A percentile compares a stretch with the other conserved stretches of the same genome.
Conservation (phyloP, 2,888 invertebrate species). For the Drosophila multiciliata region DNA sequence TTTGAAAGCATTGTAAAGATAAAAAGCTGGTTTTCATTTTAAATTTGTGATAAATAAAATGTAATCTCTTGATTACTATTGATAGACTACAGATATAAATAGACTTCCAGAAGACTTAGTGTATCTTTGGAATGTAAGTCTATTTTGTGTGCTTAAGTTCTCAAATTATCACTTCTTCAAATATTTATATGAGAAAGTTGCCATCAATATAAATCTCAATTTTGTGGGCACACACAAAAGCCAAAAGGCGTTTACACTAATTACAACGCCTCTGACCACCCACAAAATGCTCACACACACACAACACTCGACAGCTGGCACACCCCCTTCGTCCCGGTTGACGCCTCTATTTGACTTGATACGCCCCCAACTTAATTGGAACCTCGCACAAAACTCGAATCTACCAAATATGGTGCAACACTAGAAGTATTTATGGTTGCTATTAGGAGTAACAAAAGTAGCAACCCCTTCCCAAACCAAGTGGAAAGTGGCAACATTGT, state of each 20-base stretch:
- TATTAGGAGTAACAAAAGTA: conserved; percentile 49
- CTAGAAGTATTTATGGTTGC: conserved; percentile 49
- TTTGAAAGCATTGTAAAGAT: background rate
- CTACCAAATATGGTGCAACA: conserved; percentile 31
- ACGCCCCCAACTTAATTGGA: conserved; percentile 67
- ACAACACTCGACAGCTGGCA: conserved; percentile 35
- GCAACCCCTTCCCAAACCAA: background rate
- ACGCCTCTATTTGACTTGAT: conserved; percentile 49
- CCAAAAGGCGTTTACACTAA: conserved; percentile 26
- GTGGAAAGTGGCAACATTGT: conserved; percentile 31
- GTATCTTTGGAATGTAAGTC: background rate
- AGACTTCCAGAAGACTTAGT: background rate
- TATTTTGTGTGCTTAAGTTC: background rate
- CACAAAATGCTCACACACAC: conserved; percentile 30
- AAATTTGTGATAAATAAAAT: background rate
- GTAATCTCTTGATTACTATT: background rate
- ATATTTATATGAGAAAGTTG: background rate
- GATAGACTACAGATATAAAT: too few relatives aligned
- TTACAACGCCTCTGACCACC: conserved; percentile 51
- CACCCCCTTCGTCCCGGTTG: conserved; percentile 19
- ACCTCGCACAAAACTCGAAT: conserved; percentile 47
- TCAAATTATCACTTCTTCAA: background rate
- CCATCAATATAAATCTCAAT: conserved; percentile 1
- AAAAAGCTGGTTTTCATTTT: background rate
- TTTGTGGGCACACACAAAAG: background rate